These are phyloP conservation scores for Epizoanthus fatuus DNA, from an alignment of 92 coral and sea anemone species.

Conservation along the genomic window DNA sequence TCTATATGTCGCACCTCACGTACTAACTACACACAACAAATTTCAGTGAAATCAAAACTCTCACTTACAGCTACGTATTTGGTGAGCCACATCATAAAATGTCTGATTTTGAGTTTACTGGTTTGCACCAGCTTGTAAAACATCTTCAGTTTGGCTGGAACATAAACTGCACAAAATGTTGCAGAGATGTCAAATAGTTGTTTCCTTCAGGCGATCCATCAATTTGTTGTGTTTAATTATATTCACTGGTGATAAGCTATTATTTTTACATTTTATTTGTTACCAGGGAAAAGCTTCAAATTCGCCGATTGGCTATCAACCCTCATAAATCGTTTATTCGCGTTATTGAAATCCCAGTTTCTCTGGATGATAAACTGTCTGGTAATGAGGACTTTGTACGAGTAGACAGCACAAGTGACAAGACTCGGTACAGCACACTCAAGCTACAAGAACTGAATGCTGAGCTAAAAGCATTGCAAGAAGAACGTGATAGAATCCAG, in stretches of 20 bases:
- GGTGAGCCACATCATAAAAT: no score
- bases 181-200: background rate
- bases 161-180: no score
- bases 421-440: constrained; percentile 83
- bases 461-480: constrained; percentile 82
- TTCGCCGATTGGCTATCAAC: constrained; percentile 75
- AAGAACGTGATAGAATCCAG: constrained; percentile 76
- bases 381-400: constrained; percentile 79
- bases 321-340: constrained; percentile 83
- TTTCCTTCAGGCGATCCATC: background rate
- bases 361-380: constrained; percentile 45
- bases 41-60: no score
- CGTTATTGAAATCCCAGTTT: constrained; percentile 79
- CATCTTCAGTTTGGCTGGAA: no score
- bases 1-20: no score
- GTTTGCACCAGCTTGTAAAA: no score
- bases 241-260: background rate
- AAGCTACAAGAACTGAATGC: constrained; percentile 88
- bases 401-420: constrained; percentile 72
- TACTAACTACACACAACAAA: no score
- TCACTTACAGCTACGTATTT: no score
- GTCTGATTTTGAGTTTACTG: no score
- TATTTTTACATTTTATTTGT: background rate
- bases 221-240: no score
- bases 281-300: constrained; percentile 60